These are phyloP conservation scores for Spinus olivaceus DNA, from an alignment of 2,797 vertebrate genomes.

Conservation along the genomic window DNA sequence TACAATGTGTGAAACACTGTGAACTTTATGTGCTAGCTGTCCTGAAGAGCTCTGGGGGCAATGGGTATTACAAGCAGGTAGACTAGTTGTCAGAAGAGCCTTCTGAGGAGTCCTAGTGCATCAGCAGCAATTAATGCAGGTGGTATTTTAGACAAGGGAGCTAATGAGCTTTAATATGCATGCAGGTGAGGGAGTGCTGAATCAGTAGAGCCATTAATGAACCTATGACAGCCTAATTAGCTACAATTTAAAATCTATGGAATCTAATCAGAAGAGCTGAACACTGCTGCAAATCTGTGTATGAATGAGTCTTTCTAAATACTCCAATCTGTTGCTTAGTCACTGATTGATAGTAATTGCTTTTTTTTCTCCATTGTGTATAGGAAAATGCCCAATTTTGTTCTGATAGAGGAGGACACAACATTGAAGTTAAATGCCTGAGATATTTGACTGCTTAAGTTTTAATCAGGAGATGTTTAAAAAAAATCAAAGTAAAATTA, in stretches of 20 bases:
- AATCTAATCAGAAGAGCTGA: conserved; percentile 95
- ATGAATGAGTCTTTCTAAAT: conserved; percentile 92
- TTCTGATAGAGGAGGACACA: conserved; percentile 78
- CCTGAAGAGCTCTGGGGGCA: conserved; percentile 67
- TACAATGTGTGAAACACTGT: conserved; percentile 50
- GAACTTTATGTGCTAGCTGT: conserved; percentile 66
- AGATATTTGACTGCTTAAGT: conserved; percentile 79
- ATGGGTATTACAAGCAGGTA: conserved; percentile 71
- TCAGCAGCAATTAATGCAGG: conserved; percentile 96
- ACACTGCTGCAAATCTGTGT: conserved; percentile 93
- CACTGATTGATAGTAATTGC: conserved; percentile 96
- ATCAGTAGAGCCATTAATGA: conserved; percentile 98
- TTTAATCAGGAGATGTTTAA: conserved; percentile 75
- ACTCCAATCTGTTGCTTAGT: conserved; percentile 94
- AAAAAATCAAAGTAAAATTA: conserved; percentile 76
- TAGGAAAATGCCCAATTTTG: conserved; percentile 79
- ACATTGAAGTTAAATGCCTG: conserved; percentile 79
- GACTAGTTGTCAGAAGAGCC: conserved; percentile 79
- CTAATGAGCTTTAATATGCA: conserved; percentile 99
- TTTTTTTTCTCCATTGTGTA: conserved; percentile 80
- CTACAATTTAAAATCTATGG: conserved; percentile 98
- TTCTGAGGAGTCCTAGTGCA: conserved; percentile 82
- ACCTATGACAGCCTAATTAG: conserved; percentile 99
- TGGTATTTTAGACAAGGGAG: conserved; percentile 96
- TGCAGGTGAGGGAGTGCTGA: conserved; percentile 97